Conservation (phyloP, 2,888 invertebrate genomes). For the Helobdella robusta region DNA sequence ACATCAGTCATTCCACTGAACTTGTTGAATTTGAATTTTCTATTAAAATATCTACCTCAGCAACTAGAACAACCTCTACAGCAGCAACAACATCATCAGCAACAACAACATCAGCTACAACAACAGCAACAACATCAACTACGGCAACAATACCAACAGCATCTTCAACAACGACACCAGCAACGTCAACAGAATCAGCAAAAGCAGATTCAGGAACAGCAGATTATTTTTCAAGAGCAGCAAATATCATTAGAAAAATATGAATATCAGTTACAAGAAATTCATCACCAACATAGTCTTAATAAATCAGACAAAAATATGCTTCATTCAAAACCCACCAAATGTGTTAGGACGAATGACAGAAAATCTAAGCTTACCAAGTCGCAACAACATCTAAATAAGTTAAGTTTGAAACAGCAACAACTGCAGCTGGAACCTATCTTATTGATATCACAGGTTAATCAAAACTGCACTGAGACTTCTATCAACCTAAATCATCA, state of each 20-base stretch:
- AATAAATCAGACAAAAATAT: no score
- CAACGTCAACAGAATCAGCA: not conserved
- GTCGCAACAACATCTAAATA: no score
- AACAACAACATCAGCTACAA: not conserved
- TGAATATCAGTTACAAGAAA: no score
- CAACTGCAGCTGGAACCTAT: not conserved
- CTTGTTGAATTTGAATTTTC: no score
- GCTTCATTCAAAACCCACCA: no score
- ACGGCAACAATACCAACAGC: no score
- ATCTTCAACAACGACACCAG: no score
- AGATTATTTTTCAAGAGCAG: not conserved
- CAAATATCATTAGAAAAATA: not conserved
- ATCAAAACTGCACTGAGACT: not conserved
- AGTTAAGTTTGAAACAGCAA: no score
- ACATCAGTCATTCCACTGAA: not conserved
- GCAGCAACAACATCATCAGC: not conserved
- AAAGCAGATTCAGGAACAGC: not conserved
- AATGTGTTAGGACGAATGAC: no score
- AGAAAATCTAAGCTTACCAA: no score
- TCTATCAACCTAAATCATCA: conserved; percentile 7
- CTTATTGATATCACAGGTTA: no score
- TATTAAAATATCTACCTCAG: not conserved
- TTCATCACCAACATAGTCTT: no score
- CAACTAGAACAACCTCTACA: not conserved
- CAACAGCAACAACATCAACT: conserved; percentile 14